Evolutionary conservation across 2,797 vertebrate species (phyloP), one percentile per base, ranked within the genome.

Genomic region (Zalophus californianus): DNA sequence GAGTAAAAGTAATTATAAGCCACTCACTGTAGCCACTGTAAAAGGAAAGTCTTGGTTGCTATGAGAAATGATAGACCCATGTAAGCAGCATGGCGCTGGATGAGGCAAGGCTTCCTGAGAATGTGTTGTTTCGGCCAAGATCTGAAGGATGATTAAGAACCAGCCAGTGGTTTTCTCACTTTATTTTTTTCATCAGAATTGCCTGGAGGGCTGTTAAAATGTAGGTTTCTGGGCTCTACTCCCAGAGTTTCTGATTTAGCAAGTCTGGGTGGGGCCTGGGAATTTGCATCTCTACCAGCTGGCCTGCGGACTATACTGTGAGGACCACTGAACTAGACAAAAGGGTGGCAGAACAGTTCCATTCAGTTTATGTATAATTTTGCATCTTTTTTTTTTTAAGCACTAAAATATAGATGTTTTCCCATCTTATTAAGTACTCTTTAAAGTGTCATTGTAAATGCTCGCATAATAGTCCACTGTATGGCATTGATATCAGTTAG

Each of bases 321-420:
- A 77, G 41, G 50, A 14, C 1, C 70, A 21, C 3, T 15, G 27
- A 48, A 41, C 4, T 41, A 75, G 16, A 44, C 21, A 77, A 13
- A 86, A 18, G 32, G 23, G 10, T 38, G 18, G n/a, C 60, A 64
- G 52, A 50, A 20, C 12, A 50, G 15, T 62, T 50, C 15, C n/a
- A n/a, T 60, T 84, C 56, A 38, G 38, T 44, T 38, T 21, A 2
- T 38, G 23, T 58, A 29, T 79, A 68, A 75, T 68, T 75, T 68
- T 38, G 9, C 14, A 73, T 86, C 27, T 41, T 48, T 58, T 87
- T 90, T 90, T 75, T 90, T 32, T 73, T 96, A 95, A 78, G 48
- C 38, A 86, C 29, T 78, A 60, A 94, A 88, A 60, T 82, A 4
- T 68, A 83, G 58, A 1, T 48, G 52, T 92, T 82, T 93, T 75